Conservation (phyloP, 35 echinoderm and acorn worm genomes). For the Strongylocentrotus purpuratus region DNA sequence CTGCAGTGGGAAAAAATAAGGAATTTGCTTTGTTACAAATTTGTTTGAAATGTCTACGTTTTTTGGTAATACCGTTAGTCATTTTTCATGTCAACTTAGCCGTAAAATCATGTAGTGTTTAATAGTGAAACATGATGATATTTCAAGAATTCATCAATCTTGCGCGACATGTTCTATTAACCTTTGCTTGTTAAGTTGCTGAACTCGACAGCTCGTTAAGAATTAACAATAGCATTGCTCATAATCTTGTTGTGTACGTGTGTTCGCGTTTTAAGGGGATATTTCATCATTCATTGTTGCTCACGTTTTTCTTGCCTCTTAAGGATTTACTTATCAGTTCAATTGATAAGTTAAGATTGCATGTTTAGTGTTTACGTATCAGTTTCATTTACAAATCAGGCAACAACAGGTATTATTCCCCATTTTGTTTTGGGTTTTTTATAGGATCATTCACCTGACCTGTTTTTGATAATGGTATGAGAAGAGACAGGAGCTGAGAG, state of each 20-base stretch:
- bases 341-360: not conserved
- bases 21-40: too few relatives aligned
- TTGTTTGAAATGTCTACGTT: too few relatives aligned
- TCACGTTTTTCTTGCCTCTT: not conserved
- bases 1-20: too few relatives aligned
- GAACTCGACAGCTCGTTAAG: not conserved
- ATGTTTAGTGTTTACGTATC: too few relatives aligned
- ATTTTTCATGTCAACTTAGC: not conserved
- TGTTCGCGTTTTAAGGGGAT: not conserved
- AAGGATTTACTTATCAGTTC: not conserved
- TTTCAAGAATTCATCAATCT: not conserved
- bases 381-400: not conserved
- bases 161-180: not conserved
- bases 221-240: not conserved
- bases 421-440: not conserved
- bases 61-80: too few relatives aligned
- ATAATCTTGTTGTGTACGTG: not conserved
- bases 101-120: not conserved
- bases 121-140: not conserved
- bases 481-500: too few relatives aligned
- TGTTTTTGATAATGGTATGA: too few relatives aligned
- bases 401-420: too few relatives aligned
- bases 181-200: not conserved
- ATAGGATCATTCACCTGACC: not conserved
- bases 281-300: not conserved